These are phyloP conservation scores for Halichoerus grypus DNA, from an alignment of 2,113 vertebrate genomes.

Conservation along the genomic window DNA sequence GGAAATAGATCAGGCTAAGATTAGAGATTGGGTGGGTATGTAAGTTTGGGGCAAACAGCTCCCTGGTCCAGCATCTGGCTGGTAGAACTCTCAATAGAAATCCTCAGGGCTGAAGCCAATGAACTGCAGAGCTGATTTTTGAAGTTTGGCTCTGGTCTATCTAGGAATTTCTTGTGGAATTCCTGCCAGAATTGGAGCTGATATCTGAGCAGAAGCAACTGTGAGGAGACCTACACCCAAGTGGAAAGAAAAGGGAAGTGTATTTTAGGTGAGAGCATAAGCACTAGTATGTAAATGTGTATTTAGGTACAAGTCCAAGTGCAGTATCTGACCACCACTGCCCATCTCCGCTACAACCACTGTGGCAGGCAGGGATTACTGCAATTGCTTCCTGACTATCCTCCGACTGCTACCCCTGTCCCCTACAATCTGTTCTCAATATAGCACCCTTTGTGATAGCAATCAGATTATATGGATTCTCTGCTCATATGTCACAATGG, in stretches of 20 bases:
- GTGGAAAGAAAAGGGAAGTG: not conserved
- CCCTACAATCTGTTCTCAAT: not conserved
- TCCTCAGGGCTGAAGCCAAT: not conserved
- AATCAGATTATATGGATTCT: not conserved
- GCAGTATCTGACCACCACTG: not conserved
- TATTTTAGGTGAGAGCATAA: not conserved
- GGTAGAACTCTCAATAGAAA: too few species aligned
- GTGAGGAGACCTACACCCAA: fast-evolving
- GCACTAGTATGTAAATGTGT: not conserved
- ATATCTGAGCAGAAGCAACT: not conserved
- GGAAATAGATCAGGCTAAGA: not conserved
- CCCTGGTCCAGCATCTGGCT: not conserved
- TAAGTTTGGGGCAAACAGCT: not conserved
- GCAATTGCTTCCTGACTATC: fast-evolving
- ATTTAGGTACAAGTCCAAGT: not conserved
- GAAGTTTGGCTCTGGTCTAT: too few species aligned
- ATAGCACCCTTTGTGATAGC: not conserved
- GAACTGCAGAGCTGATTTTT: not conserved
- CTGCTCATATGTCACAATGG: not conserved
- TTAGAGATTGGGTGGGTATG: not conserved
- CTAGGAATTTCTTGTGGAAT: not conserved
- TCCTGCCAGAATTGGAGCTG: not conserved
- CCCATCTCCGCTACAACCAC: not conserved
- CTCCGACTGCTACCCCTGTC: not conserved
- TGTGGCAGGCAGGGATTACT: not conserved